These are phyloP conservation scores for Meloidogyne hapla DNA, from an alignment of 1,140 invertebrate species.

Conservation along the genomic window DNA sequence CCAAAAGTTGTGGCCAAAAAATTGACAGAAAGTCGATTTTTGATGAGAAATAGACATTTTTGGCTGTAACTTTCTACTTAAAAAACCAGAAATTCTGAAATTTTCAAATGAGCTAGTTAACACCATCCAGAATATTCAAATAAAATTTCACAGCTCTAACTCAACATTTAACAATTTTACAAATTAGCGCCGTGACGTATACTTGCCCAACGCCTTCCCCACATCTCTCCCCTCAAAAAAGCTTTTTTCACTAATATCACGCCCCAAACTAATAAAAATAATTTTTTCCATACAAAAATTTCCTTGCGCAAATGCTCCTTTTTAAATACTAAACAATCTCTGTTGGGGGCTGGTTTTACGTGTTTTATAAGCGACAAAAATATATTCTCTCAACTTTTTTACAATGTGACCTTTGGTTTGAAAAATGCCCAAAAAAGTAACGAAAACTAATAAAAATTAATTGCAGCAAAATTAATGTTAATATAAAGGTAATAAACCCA, in stretches of 20 bases:
- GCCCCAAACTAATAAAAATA: neutral
- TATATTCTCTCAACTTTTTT: constrained; percentile 2
- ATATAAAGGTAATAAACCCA: neutral
- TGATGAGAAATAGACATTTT: neutral
- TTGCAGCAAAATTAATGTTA: neutral
- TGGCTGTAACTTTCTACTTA: neutral
- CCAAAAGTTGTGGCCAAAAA: neutral
- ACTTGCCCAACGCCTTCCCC: no score
- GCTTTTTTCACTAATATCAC: neutral
- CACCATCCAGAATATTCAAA: no score
- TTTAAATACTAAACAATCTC: neutral
- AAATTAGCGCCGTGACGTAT: no score
- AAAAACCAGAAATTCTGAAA: neutral
- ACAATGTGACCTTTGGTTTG: neutral
- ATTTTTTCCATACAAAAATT: neutral
- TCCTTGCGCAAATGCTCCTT: neutral
- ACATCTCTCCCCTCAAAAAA: neutral
- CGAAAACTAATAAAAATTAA: neutral
- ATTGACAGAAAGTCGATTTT: neutral
- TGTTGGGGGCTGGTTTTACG: neutral
- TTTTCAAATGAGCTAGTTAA: no score
- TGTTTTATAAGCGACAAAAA: neutral
- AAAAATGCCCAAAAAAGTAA: neutral
- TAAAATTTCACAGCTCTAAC: no score
- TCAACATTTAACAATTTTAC: no score